Base-by-base conservation (phyloP, 1,140 invertebrate species). In the Drosophila kikkawai region DNA sequence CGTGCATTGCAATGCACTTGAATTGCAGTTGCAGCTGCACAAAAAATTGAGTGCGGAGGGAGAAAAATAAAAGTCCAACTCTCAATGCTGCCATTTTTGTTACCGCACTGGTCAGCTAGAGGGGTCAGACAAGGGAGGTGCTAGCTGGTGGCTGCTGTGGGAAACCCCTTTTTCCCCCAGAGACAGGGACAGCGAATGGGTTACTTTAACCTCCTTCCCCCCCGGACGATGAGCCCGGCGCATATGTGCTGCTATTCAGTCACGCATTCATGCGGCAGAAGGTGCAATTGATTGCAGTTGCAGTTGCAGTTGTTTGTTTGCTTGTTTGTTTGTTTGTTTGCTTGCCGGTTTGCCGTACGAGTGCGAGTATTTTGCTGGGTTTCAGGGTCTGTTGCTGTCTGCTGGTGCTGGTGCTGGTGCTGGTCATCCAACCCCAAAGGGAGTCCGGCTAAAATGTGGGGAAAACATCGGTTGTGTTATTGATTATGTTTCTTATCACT, bases 231-330 rank as follows among this genome's bases (percentile, higher is more conserved):
- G 63, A 60, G 56, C 58, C 75, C 69, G 63, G 60, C 56, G 79
- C 67, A 50, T 60, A 82, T 69, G 63, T 76, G 82, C 60, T 75
- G 51, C 42, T 51, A 80, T 78, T 74, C 76, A 82, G 74, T 81
- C 73, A 68, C 75, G 85, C 83, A 78, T 78, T 87, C 83, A 87
- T 77, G 80, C 80, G 80, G 73, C 81, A 85, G 81, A 73, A 88
- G 80, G 80, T 90, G 85, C 85, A 90, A 88, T 90, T 88, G 85
- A 90, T 88, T 84, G 75, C 75, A 85, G 78, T 85, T 90, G 77
- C 80, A 82, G 65, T 77, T 88, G 73, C 80, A 82, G 65, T 67
- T 71, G 59, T 58, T 80, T 61, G 51, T 19, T 65, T 66, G 69
- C 13, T 61, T 55, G 47, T 39, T 66, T 51, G 60, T 56, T 81